These are phyloP conservation scores for Hetaerina titia DNA, from an alignment of 2,888 invertebrate genomes.

Conservation along the genomic window DNA sequence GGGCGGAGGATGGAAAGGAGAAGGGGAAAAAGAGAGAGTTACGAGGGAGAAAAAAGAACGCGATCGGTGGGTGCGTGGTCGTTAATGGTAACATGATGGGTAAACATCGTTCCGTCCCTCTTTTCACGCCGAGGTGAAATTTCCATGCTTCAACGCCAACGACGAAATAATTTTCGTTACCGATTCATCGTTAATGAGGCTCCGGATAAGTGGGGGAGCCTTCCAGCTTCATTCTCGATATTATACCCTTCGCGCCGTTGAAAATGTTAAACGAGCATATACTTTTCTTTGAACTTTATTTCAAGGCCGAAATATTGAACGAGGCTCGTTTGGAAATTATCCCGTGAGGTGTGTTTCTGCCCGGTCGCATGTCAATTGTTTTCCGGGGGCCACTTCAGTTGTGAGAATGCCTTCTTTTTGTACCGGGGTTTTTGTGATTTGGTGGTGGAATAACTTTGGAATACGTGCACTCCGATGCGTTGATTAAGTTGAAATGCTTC, in stretches of 20 bases:
- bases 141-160: neutral
- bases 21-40: neutral
- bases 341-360: too few relatives aligned
- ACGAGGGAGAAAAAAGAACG: neutral
- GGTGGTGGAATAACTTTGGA: too few relatives aligned
- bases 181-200: neutral
- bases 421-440: too few relatives aligned
- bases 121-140: constrained; percentile 29
- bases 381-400: too few relatives aligned
- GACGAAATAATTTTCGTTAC: neutral
- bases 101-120: neutral
- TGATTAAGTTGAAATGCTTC: too few relatives aligned
- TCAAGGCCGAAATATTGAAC: too few relatives aligned
- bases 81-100: constrained; percentile 21
- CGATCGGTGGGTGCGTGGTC: neutral
- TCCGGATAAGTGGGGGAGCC: neutral
- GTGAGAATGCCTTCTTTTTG: too few relatives aligned
- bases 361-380: too few relatives aligned
- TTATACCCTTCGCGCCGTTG: neutral
- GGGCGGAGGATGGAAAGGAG: neutral
- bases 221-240: neutral
- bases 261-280: neutral
- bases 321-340: too few relatives aligned
- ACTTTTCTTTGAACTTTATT: too few relatives aligned
- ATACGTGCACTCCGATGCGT: too few relatives aligned